phyloP scores from a whole-genome alignment of 2,113 vertebrate species.

The Eublepharis macularius region DNA sequence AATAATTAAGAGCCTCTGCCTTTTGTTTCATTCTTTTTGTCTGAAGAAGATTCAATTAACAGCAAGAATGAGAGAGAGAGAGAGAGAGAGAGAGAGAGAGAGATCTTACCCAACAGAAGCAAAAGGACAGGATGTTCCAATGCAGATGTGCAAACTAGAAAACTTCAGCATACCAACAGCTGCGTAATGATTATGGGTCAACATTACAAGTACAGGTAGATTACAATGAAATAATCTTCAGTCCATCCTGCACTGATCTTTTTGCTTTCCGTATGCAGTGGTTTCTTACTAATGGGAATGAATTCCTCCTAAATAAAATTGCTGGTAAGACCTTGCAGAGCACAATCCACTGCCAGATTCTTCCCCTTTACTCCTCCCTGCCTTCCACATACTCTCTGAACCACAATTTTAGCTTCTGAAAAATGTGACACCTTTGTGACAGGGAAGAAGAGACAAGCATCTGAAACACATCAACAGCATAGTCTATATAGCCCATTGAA shows the following conservation, averaged over 20 bases:
- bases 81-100: not conserved
- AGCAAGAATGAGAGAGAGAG: not conserved
- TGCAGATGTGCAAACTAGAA: not conserved
- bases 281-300: not conserved
- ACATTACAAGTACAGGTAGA: not conserved
- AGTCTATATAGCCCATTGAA: not conserved
- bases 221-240: not conserved
- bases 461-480: not conserved
- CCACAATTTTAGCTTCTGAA: not conserved
- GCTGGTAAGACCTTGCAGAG: not conserved
- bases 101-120: not conserved
- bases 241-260: not conserved
- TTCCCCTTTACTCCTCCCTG: not conserved
- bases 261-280: not conserved
- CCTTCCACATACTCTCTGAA: not conserved
- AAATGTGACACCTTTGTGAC: not conserved
- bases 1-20: not conserved
- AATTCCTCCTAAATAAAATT: not conserved
- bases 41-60: not conserved
- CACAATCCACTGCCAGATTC: not conserved
- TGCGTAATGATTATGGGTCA: not conserved
- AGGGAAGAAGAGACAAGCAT: not conserved
- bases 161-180: not conserved
- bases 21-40: not conserved
- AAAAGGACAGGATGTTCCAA: not conserved